Percentiles rank a stretch among this genome's conserved stretches.
Evolutionary conservation across 2,888 invertebrate species (phyloP).

Genomic region (Sthenelais limicola): DNA sequence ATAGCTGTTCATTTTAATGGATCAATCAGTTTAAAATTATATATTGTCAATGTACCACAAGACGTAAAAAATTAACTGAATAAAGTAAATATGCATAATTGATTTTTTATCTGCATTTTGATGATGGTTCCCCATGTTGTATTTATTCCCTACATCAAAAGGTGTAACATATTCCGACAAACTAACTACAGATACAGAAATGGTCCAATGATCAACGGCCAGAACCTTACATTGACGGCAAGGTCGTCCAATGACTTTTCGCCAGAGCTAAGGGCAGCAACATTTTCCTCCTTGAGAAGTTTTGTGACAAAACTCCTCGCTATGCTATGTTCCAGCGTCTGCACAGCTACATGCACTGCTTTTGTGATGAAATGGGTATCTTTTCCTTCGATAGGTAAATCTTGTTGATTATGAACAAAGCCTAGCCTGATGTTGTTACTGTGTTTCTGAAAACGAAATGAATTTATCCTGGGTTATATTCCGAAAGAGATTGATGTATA

Average conservation of each 20-base stretch:
- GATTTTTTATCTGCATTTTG: no score
- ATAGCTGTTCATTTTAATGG: no score
- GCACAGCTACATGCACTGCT: constrained; percentile 72
- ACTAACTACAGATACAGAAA: neutral
- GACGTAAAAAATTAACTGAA: no score
- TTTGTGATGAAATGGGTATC: constrained; percentile 52
- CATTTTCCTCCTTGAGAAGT: constrained; percentile 74
- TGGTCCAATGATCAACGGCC: neutral
- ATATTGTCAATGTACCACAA: no score
- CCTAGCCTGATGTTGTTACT: constrained; percentile 72
- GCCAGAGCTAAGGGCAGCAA: constrained; percentile 65
- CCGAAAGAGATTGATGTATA: no score
- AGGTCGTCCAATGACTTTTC: constrained; percentile 71
- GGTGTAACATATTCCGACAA: no score
- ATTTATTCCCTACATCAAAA: no score
- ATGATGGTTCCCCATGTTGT: no score
- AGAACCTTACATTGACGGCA: constrained; percentile 71
- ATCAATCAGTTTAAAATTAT: no score
- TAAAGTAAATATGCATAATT: no score
- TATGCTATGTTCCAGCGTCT: constrained; percentile 67
- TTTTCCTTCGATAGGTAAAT: constrained; percentile 46
- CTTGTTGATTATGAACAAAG: constrained; percentile 71
- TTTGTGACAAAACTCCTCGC: constrained; percentile 74
- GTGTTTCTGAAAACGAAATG: constrained; percentile 65
- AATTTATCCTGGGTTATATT: no score